These are phyloP conservation scores for Nothobranchius furzeri DNA, from an alignment of 2,113 vertebrate genomes.

Conservation along the genomic window DNA sequence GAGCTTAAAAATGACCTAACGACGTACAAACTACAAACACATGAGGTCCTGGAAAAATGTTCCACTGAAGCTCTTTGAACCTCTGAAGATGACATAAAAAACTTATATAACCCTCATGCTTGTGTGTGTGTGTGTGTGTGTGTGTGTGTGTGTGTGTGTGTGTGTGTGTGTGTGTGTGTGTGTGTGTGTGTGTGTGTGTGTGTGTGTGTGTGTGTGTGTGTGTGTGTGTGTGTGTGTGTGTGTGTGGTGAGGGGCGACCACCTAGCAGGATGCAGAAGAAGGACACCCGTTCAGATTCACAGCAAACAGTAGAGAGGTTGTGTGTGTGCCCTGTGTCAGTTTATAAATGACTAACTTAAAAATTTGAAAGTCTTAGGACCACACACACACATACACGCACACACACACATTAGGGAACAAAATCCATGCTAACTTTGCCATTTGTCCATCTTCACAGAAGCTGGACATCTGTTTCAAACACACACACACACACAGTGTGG, in stretches of 20 bases:
- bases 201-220: constrained; percentile 9
- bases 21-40: not conserved
- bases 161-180: not conserved
- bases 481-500: constrained; percentile 4
- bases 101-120: constrained; percentile 43
- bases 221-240: not conserved
- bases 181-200: constrained; percentile 11
- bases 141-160: constrained; percentile 10
- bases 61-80: constrained; percentile 25
- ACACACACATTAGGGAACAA: too few relatives aligned
- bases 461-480: constrained; percentile 6
- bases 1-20: not conserved
- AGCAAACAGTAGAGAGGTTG: constrained; percentile 11
- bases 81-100: constrained; percentile 36
- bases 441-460: constrained; percentile 14
- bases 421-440: not conserved
- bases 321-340: constrained; percentile 17
- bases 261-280: constrained; percentile 54
- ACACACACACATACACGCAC: constrained; percentile 5
- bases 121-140: constrained; percentile 11
- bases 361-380: constrained; percentile 22
- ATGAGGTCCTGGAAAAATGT: constrained; percentile 21
- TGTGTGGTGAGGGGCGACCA: constrained; percentile 26
- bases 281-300: constrained; percentile 45
- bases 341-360: constrained; percentile 18